Evolutionary conservation across 2,797 vertebrate species (phyloP), one percentile per base, ranked within the genome.

Genomic region (Tinamus major): DNA sequence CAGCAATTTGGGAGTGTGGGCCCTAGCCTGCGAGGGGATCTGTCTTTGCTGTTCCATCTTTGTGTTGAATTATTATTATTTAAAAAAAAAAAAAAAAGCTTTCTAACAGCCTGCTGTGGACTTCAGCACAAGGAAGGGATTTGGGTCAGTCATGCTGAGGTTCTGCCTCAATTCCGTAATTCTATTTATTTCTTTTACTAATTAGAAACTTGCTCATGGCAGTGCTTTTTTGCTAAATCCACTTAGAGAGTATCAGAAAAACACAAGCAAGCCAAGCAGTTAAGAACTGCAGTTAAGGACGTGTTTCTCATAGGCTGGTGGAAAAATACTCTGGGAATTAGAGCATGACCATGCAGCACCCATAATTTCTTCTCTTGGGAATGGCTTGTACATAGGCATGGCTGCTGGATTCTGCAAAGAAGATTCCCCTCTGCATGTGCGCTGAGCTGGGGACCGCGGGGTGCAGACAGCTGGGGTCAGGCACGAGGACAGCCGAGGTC

Each of bases 171-270:
- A 94, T 95, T 94, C 87, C 51, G 18, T 91, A 89, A 93, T 89
- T 95, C 92, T 92, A 39, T 88, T 92, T 95, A 67, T 90, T 95
- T 92, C 42, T 94, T 95, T 94, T 95, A 78, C 90, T 88, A 95
- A 95, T 94, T 94, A 94, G 80, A 93, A 90, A 59, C 64, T 68
- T 86, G 82, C 58, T 91, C 39, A 51, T 71, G 77, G 85, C 77
- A 76, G 46, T 56, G 55, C 29, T 84, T 87, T 90, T 91, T 77
- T 74, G 79, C 46, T 51, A 85, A 88, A 92, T 93, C 85, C 87
- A 70, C 59, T 96, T 94, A 85, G 2, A 67, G 78, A 94, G 95
- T 44, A 70, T 80, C 79, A 88, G 87, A 85, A 83, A 94, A 82
- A 79, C 83, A 46, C 41, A 70, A 79, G 49, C 11, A 2, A 79